A percentile compares a stretch with the other conserved stretches of the same genome.
phyloP scores from a whole-genome alignment of 1,140 invertebrate genomes.

The Amyelois transitella region DNA sequence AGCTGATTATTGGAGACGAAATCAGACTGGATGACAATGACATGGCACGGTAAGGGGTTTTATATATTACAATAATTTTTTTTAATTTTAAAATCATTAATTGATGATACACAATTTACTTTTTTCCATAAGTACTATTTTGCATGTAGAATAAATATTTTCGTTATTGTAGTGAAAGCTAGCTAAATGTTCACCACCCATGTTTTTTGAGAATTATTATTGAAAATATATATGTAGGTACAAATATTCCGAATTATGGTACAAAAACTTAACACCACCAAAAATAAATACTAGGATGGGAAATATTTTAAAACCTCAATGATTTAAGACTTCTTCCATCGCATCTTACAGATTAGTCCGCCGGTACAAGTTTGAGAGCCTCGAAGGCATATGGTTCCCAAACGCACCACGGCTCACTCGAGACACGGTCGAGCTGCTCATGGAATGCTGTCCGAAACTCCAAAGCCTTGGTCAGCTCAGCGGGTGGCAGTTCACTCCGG shows the following conservation, averaged over 20 bases:
- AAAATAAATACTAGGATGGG: too few species aligned
- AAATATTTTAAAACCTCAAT: too few species aligned
- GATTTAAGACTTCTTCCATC: background rate
- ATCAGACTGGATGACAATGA: conserved; percentile 78
- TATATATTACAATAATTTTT: background rate
- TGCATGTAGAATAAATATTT: too few species aligned
- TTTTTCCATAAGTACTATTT: too few species aligned
- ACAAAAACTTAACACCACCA: too few species aligned
- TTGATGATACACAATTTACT: too few species aligned
- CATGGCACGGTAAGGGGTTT: conserved; percentile 73
- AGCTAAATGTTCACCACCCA: too few species aligned
- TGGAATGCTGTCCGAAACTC: conserved; percentile 78
- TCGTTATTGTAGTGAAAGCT: too few species aligned
- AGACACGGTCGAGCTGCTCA: conserved; percentile 76
- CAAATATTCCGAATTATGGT: too few species aligned
- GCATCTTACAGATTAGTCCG: conserved; percentile 71
- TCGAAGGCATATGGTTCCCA: conserved; percentile 80
- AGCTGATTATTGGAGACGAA: conserved; percentile 77
- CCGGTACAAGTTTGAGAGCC: conserved; percentile 72
- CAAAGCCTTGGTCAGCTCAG: conserved; percentile 77
- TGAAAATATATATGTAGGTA: too few species aligned
- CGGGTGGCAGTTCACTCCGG: conserved; percentile 77
- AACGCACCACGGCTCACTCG: conserved; percentile 76
- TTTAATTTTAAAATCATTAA: too few species aligned
- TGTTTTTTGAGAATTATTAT: too few species aligned